phyloP scores from a whole-genome alignment of 1,140 invertebrate species.

The Octopus bimaculoides region DNA sequence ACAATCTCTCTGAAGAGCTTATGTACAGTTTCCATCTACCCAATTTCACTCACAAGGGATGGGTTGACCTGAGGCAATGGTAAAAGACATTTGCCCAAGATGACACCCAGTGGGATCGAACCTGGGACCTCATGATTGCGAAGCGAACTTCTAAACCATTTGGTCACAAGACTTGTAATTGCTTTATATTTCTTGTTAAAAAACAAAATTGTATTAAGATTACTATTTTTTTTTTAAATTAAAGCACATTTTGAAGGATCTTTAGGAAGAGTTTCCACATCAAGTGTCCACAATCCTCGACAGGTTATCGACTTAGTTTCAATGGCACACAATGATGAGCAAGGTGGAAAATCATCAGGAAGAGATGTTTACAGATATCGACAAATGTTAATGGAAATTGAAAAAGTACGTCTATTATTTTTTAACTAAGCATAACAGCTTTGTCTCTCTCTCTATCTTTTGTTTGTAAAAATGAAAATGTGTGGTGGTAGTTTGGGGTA shows the following conservation, averaged over 20 bases:
- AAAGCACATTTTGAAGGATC: slow-evolving; percentile 89
- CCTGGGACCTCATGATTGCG: too few species aligned
- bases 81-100: too few species aligned
- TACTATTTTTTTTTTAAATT: slow-evolving; percentile 39
- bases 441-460: background rate
- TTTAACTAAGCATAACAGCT: background rate
- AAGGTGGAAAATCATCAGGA: slow-evolving; percentile 35
- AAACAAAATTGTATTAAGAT: background rate
- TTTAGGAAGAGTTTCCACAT: slow-evolving; percentile 71
- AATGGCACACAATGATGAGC: slow-evolving; percentile 50
- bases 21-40: too few species aligned
- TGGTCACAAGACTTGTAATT: too few species aligned
- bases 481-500: background rate
- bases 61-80: too few species aligned
- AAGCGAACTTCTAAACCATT: too few species aligned
- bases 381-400: slow-evolving; percentile 77
- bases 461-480: slow-evolving; percentile 3
- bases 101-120: too few species aligned
- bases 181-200: background rate
- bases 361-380: slow-evolving; percentile 65
- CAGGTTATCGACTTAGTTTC: slow-evolving; percentile 85
- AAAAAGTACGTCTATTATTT: slow-evolving; percentile 61
- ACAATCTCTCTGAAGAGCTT: too few species aligned
- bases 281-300: slow-evolving; percentile 76
- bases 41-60: too few species aligned